Conservation (phyloP, 2,113 vertebrate species). For the Grammomys surdaster region DNA sequence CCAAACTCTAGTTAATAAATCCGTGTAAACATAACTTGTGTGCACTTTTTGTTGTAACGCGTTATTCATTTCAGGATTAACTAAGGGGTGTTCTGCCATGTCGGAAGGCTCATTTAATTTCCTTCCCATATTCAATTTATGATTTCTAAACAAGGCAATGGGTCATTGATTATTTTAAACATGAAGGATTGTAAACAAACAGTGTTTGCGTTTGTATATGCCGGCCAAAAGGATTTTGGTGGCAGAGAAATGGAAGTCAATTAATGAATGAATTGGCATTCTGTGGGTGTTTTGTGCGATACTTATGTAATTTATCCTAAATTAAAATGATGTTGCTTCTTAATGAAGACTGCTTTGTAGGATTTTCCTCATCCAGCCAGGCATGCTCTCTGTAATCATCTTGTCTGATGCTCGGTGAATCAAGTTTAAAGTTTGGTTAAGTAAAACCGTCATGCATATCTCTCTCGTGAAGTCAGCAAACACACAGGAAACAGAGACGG, state of each 20-base stretch:
- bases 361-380: background rate
- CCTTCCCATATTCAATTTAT: background rate
- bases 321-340: background rate
- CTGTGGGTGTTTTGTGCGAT: background rate
- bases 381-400: background rate
- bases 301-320: background rate
- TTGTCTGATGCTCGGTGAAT: background rate
- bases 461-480: background rate
- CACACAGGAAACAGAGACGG: background rate
- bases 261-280: background rate
- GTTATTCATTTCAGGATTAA: background rate
- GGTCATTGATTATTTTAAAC: background rate
- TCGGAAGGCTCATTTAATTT: slow-evolving; percentile 20
- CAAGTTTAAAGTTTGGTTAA: background rate
- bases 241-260: background rate
- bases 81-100: background rate
- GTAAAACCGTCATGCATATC: rapidly evolving
- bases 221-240: background rate
- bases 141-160: background rate
- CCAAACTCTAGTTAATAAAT: background rate
- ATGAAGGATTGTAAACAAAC: background rate
- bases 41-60: background rate
- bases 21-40: rapidly evolving
- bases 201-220: background rate
- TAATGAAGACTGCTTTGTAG: background rate